phyloP scores from a whole-genome alignment of 2,888 invertebrate species.

The Dermolepida albohirtum region DNA sequence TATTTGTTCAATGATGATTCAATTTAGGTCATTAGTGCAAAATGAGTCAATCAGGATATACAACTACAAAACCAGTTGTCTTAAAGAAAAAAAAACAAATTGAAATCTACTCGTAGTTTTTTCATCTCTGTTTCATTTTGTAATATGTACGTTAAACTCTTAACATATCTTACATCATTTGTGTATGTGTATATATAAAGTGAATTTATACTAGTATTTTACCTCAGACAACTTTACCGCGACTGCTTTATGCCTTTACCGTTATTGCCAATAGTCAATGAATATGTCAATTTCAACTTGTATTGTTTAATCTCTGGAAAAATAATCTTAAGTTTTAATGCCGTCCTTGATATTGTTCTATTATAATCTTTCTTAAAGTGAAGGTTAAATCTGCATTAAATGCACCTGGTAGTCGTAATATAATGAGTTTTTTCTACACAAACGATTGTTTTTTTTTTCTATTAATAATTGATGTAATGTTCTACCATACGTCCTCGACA shows the following conservation, averaged over 20 bases:
- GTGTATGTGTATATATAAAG: no score
- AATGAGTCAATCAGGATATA: slow-evolving; percentile 21
- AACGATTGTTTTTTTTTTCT: slow-evolving; percentile 20
- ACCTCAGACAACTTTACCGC: no score
- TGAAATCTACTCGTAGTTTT: no score
- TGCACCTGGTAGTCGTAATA: slow-evolving; percentile 30
- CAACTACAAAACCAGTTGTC: slow-evolving; percentile 13
- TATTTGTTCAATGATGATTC: slow-evolving; percentile 7
- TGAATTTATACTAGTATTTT: no score
- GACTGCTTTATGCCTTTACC: no score
- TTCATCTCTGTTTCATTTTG: no score
- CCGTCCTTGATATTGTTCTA: slow-evolving; percentile 31
- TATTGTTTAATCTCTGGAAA: slow-evolving; percentile 4
- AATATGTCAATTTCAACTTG: slow-evolving; percentile 15
- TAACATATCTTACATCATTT: no score
- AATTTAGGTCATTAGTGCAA: slow-evolving; percentile 21
- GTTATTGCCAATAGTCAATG: background rate
- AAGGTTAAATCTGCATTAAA: slow-evolving; percentile 26
- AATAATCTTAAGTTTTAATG: slow-evolving; percentile 14
- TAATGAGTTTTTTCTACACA: slow-evolving; percentile 18
- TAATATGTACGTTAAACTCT: no score
- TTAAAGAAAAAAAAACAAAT: no score
- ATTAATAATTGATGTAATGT: slow-evolving; percentile 15
- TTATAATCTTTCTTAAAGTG: slow-evolving; percentile 22
- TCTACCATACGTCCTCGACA: slow-evolving; percentile 26